Evolutionary conservation across 2,888 invertebrate genomes (phyloP).

Genomic region (Melinopterus prodromus): DNA sequence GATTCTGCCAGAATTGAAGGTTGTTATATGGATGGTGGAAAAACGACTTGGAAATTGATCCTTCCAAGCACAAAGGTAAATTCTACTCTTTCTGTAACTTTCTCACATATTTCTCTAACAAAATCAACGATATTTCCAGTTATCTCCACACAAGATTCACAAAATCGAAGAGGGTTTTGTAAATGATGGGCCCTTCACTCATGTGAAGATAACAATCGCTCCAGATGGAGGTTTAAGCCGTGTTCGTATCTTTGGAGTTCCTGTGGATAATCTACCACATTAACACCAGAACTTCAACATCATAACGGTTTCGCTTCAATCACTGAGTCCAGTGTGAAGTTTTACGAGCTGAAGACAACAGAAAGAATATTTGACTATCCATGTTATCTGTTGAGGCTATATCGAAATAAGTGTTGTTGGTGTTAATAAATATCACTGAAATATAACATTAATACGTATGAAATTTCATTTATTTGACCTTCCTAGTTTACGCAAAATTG

Average conservation of each 20-base stretch:
- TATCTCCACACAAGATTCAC: constrained; percentile 64
- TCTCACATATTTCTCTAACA: constrained; percentile 43
- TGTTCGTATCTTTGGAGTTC: constrained; percentile 60
- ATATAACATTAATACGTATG: neutral
- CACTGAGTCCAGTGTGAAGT: neutral
- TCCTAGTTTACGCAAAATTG: neutral
- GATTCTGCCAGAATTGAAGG: constrained; percentile 69
- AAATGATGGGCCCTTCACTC: constrained; percentile 60
- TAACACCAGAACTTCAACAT: neutral
- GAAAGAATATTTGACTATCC: neutral
- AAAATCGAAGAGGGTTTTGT: constrained; percentile 58
- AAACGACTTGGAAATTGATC: constrained; percentile 61
- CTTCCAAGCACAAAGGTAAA: constrained; percentile 65
- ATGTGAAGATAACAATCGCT: constrained; percentile 67
- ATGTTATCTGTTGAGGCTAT: neutral
- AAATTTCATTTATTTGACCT: neutral
- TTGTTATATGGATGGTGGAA: constrained; percentile 49
- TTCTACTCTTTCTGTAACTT: neutral
- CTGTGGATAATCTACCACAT: constrained; percentile 13
- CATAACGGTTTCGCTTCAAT: neutral
- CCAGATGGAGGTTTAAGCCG: constrained; percentile 73
- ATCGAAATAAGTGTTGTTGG: neutral
- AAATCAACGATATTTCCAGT: constrained; percentile 52
- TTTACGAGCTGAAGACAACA: neutral
- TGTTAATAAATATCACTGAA: neutral